Base-by-base conservation (phyloP, 2,888 invertebrate species). In the Junonia oenone region DNA sequence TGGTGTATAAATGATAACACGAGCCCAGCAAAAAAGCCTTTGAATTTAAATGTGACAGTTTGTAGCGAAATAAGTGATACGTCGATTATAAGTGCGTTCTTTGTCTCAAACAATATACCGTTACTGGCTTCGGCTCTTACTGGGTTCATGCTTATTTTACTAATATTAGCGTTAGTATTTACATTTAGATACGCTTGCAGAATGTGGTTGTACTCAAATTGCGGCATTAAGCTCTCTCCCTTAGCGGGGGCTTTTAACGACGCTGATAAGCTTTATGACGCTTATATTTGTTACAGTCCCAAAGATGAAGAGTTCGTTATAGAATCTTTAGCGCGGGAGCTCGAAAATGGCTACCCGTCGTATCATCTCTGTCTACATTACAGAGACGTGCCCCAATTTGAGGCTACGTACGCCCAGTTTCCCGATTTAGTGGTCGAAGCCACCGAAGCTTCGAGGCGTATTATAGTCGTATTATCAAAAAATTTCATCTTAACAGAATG, bases 401-500 rank as follows among this genome's bases (percentile, higher is more conserved):
- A 96, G 49, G 91, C 92, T 40, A 93, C 94, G 22, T 93, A 92
- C 75, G 93, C 94, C 33, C 93, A 95, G 65, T 92, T 93, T 26
- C 93, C 95, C 29, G 95, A 97, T 66, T 87, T 92, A 60, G 94
- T 97, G 66, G 92, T 96, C 58, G 96, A 96, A 75, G 97, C 97
- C 29, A 96, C 97, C 27, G 95, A 97, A 67, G 95, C 96, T 50
- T 96, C 97, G 64, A 92, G 96, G 52, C 93, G 97, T 69, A 95
- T 98, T 66, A 94, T 98, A 66, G 91, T 98, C 68, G 94, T 98
- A 51, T 88, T 98, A 60, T 97, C 97, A 19, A 93, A 96, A 69
- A 96, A 97, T 84, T 97, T 98, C 85, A 91, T 98, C 68, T 93
- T 95, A 78, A 97, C 97, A 51, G 98, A 98, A 78, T 98, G 98